phyloP scores from a whole-genome alignment of 2,888 invertebrate species.

The Ischnus inquisitorius region DNA sequence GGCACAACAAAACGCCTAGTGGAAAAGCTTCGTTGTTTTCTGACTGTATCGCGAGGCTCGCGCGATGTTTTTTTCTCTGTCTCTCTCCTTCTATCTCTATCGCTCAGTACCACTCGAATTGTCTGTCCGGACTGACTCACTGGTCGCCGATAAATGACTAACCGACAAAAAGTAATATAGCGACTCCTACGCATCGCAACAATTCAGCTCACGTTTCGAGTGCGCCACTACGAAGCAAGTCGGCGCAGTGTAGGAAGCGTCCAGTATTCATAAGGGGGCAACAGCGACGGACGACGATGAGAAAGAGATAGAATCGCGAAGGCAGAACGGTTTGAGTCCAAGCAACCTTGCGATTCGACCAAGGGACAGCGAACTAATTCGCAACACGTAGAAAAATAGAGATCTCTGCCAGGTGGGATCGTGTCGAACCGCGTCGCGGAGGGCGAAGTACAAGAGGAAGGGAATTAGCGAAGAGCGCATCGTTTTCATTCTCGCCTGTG shows the following conservation, averaged over 20 bases:
- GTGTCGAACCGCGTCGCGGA: too few species aligned
- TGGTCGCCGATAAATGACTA: conserved; percentile 52
- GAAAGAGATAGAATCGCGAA: conserved; percentile 31
- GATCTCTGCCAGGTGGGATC: conserved; percentile 6
- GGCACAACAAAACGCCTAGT: conserved; percentile 17
- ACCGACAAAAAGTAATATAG: conserved; percentile 53
- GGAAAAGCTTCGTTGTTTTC: conserved; percentile 23
- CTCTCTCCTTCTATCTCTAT: too few species aligned
- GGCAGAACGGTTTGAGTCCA: conserved; percentile 24
- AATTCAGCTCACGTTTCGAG: conserved; percentile 43
- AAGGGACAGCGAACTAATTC: conserved; percentile 44
- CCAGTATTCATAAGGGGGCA: too few species aligned
- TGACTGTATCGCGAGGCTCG: too few species aligned
- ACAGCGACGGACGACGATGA: background rate
- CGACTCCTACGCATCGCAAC: conserved; percentile 45
- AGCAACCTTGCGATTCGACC: conserved; percentile 28
- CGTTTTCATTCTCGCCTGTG: conserved; percentile 42
- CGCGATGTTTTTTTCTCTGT: too few species aligned
- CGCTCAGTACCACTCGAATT: conserved; percentile 11
- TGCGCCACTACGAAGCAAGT: background rate
- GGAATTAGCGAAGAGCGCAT: conserved; percentile 46
- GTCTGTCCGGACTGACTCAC: conserved; percentile 11
- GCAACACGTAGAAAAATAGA: conserved; percentile 39
- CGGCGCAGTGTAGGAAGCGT: background rate
- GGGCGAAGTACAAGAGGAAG: background rate